A percentile compares a stretch with the other conserved stretches of the same genome.
phyloP scores from a whole-genome alignment of 2,113 vertebrate species.

The Pygoscelis adeliae region DNA sequence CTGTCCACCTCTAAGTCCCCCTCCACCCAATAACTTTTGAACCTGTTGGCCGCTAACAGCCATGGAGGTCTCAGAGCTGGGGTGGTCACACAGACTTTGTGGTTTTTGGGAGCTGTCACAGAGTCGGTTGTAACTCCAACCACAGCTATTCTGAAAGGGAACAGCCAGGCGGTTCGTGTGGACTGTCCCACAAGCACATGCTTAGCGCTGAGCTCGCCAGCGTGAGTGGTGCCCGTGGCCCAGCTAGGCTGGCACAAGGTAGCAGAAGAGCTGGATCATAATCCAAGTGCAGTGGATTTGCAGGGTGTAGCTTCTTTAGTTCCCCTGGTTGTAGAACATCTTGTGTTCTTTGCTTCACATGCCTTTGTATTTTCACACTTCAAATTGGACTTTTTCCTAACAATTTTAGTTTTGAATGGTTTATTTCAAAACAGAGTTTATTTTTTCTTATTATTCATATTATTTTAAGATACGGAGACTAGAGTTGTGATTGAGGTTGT shows the following conservation, averaged over 20 bases:
- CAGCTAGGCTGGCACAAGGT: neutral
- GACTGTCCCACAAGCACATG: too few relatives aligned
- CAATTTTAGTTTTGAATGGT: neutral
- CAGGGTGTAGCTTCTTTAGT: neutral
- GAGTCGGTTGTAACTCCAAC: accelerated
- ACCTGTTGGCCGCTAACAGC: neutral
- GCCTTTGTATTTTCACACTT: neutral
- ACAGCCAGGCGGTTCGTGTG: neutral
- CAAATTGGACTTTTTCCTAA: neutral
- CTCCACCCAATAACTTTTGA: neutral
- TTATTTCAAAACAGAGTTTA: neutral
- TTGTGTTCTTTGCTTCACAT: neutral
- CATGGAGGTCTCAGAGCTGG: neutral
- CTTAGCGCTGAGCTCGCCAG: accelerated
- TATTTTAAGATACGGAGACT: neutral
- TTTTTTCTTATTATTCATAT: neutral
- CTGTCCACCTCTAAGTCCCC: too few relatives aligned
- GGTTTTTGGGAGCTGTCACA: accelerated
- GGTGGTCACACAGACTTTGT: neutral
- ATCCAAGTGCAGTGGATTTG: neutral
- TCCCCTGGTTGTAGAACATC: neutral
- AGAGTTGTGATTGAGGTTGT: neutral
- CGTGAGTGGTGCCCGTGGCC: too few relatives aligned
- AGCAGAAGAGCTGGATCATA: neutral
- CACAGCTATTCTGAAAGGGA: neutral